These are phyloP conservation scores for Drosophila yakuba DNA, from an alignment of 1,140 invertebrate genomes.

Conservation along the genomic window DNA sequence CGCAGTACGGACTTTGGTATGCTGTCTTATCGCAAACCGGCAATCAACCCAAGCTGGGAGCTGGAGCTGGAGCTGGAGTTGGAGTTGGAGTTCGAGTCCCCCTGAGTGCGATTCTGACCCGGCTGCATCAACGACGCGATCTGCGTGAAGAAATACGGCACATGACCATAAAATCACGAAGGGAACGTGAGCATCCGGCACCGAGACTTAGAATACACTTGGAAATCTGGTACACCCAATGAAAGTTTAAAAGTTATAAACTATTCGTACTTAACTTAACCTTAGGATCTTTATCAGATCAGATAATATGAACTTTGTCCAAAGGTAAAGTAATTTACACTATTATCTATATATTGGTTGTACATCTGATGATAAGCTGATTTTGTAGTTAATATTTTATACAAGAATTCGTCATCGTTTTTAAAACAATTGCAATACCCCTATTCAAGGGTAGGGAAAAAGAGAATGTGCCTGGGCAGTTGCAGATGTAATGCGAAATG, in stretches of 20 bases:
- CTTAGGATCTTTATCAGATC: too few species aligned
- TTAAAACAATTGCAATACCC: conserved; percentile 13
- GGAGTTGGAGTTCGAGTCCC: not conserved
- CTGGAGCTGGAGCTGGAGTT: conserved; percentile 2
- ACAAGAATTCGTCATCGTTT: not conserved
- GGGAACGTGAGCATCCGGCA: conserved; percentile 30
- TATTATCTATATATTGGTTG: too few species aligned
- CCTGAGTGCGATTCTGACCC: conserved; percentile 37
- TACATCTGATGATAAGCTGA: not conserved
- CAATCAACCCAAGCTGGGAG: conserved; percentile 53
- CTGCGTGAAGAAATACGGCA: conserved; percentile 76
- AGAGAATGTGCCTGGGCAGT: conserved; percentile 57
- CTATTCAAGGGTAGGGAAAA: conserved; percentile 41
- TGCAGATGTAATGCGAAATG: conserved; percentile 60
- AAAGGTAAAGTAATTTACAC: too few species aligned
- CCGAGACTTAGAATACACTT: conserved; percentile 13
- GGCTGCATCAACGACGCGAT: conserved; percentile 63
- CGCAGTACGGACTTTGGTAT: conserved; percentile 69
- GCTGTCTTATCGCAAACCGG: conserved; percentile 70
- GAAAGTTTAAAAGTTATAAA: not conserved
- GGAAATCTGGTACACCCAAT: not conserved
- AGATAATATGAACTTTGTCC: too few species aligned
- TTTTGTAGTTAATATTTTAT: not conserved
- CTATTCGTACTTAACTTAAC: too few species aligned
- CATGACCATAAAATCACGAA: conserved; percentile 71